A percentile compares a stretch with the other conserved stretches of the same genome.
These are phyloP conservation scores for Athalia cordata DNA, from an alignment of 2,888 invertebrate species.

Conservation along the genomic window DNA sequence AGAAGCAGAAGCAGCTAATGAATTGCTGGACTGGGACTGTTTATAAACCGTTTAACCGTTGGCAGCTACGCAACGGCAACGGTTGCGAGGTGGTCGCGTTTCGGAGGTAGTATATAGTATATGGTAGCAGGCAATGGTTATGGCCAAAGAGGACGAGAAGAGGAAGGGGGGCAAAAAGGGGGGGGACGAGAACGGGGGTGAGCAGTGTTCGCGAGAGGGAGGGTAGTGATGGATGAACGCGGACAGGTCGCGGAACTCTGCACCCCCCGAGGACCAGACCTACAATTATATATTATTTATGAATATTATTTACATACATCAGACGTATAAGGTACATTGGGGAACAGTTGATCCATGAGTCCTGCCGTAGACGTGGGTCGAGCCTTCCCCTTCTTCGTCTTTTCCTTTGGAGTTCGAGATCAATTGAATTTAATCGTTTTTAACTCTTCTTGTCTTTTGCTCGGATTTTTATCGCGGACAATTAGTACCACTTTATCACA, in stretches of 20 bases:
- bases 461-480: too few species aligned
- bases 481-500: too few species aligned
- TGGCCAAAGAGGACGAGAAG: slow-evolving; percentile 53
- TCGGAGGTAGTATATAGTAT: not conserved
- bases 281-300: slow-evolving; percentile 53
- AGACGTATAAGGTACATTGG: not conserved
- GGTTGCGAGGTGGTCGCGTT: slow-evolving; percentile 36
- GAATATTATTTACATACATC: slow-evolving; percentile 46
- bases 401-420: not conserved
- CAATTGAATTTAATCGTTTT: not conserved
- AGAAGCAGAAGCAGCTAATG: slow-evolving; percentile 55
- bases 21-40: slow-evolving; percentile 63
- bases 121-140: slow-evolving; percentile 25
- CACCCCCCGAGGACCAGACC: slow-evolving; percentile 47
- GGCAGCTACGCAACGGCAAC: slow-evolving; percentile 55
- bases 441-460: not conserved
- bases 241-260: slow-evolving; percentile 59
- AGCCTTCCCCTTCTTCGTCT: too few species aligned
- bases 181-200: slow-evolving; percentile 54
- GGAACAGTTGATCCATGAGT: slow-evolving; percentile 19
- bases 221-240: slow-evolving; percentile 66
- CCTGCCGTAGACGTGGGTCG: not conserved
- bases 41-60: slow-evolving; percentile 67
- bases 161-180: slow-evolving; percentile 55
- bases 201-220: slow-evolving; percentile 52